Percentiles rank a stretch among this genome's conserved stretches.
phyloP scores from a whole-genome alignment of 2,797 vertebrate genomes.

The Labeo calbasu region DNA sequence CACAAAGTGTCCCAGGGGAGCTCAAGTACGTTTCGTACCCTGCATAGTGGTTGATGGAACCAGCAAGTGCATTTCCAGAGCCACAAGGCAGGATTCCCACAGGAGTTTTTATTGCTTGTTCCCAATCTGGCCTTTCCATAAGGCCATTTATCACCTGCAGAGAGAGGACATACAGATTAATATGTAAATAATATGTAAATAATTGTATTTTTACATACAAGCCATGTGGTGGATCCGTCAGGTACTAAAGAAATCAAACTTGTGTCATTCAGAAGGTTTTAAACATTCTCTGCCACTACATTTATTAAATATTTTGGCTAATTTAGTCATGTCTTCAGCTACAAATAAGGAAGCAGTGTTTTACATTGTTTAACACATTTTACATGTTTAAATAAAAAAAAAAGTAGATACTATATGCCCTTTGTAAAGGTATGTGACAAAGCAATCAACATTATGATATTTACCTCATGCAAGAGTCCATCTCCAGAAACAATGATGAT shows the following conservation, averaged over 20 bases:
- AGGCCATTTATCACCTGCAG: slow-evolving; percentile 91
- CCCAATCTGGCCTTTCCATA: slow-evolving; percentile 89
- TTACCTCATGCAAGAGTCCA: slow-evolving; percentile 89
- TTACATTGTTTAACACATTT: neutral
- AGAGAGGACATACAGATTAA: neutral
- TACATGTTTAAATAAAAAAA: neutral
- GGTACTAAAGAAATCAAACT: neutral
- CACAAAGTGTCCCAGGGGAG: neutral
- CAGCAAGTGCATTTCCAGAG: slow-evolving; percentile 90
- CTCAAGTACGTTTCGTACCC: slow-evolving; percentile 83
- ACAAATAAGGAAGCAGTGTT: neutral
- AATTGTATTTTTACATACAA: neutral
- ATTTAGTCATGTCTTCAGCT: neutral
- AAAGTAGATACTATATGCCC: too few species aligned
- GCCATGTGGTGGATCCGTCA: neutral
- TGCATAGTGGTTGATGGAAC: slow-evolving; percentile 86
- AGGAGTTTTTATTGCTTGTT: slow-evolving; percentile 89
- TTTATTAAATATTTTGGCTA: neutral
- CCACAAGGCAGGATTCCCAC: slow-evolving; percentile 91
- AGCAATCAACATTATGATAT: neutral
- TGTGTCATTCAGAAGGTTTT: neutral
- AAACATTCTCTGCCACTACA: neutral
- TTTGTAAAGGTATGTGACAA: neutral
- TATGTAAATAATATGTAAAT: slow-evolving; percentile 1
- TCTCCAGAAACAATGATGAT: slow-evolving; percentile 90